These are phyloP conservation scores for Osmerus eperlanus DNA, from an alignment of 2,113 vertebrate genomes.

Conservation along the genomic window DNA sequence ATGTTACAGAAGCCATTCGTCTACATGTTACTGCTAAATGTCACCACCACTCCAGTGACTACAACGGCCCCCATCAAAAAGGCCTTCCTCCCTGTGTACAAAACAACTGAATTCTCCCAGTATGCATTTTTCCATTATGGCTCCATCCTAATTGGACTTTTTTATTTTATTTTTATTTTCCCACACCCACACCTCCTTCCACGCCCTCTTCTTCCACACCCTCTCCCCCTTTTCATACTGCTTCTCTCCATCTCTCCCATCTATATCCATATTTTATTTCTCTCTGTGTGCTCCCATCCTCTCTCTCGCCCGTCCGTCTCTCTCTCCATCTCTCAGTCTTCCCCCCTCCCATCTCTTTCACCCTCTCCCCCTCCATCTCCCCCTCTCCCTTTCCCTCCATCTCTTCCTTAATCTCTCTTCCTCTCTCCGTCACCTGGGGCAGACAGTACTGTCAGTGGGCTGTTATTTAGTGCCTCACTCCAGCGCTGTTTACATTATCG, in stretches of 20 bases:
- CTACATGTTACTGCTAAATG: conserved; percentile 60
- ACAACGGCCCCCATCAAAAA: neutral
- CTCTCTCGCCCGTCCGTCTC: conserved; percentile 24
- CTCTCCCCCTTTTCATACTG: conserved; percentile 1
- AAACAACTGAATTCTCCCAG: conserved; percentile 21
- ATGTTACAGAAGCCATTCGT: conserved; percentile 48
- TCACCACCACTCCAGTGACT: conserved; percentile 28
- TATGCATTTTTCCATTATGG: conserved; percentile 4
- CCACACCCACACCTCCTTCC: neutral
- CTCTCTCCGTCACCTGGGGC: conserved; percentile 60
- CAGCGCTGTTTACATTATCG: conserved; percentile 76
- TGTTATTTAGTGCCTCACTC: conserved; percentile 74
- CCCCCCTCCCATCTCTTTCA: neutral
- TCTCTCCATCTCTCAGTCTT: conserved; percentile 24
- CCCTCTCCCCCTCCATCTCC: conserved; percentile 1
- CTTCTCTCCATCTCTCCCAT: conserved; percentile 17
- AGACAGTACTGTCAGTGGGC: conserved; percentile 68
- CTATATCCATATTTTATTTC: conserved; percentile 14
- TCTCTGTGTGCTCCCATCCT: conserved; percentile 29
- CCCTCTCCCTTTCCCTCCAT: neutral
- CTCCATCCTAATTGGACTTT: neutral
- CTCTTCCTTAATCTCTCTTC: conserved; percentile 16
- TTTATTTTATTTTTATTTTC: no score
- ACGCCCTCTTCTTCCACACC: neutral
- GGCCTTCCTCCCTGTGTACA: neutral